Evolutionary conservation across 2,888 invertebrate genomes (phyloP).

Genomic region (Melikaiella ostensackeni): DNA sequence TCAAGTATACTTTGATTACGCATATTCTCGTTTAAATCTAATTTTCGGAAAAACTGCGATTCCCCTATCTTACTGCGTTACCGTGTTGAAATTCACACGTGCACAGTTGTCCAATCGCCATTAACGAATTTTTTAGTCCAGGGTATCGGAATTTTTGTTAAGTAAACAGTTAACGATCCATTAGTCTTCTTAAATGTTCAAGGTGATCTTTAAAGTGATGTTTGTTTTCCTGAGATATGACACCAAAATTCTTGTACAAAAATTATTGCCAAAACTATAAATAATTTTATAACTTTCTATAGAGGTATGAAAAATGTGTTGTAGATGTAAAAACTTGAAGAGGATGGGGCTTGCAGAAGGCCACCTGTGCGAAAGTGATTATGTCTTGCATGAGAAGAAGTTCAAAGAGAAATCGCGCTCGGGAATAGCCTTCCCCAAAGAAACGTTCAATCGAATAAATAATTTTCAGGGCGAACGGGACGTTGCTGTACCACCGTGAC

Average conservation of each 20-base stretch:
- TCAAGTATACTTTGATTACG: no score
- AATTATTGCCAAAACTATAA: not conserved
- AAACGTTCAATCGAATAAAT: constrained; percentile 71
- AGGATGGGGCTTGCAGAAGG: not conserved
- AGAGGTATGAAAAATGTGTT: not conserved
- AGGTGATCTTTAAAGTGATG: not conserved
- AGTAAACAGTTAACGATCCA: not conserved
- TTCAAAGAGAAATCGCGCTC: constrained; percentile 42
- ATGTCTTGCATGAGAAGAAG: constrained; percentile 36
- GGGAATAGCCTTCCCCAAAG: constrained; percentile 66
- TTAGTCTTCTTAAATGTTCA: not conserved
- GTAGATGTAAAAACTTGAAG: not conserved
- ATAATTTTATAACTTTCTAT: no score
- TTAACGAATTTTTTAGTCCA: not conserved
- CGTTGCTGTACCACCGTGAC: constrained; percentile 61
- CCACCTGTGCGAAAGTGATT: constrained; percentile 37
- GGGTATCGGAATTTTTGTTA: not conserved
- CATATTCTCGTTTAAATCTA: no score
- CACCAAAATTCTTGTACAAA: not conserved
- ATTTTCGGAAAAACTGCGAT: no score
- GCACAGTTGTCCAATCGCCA: no score
- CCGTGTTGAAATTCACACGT: no score
- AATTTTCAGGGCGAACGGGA: constrained; percentile 69
- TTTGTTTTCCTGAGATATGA: not conserved
- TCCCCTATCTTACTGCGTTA: no score